phyloP scores from a whole-genome alignment of 2,113 vertebrate species.

The Thalassarche chlororhynchos region DNA sequence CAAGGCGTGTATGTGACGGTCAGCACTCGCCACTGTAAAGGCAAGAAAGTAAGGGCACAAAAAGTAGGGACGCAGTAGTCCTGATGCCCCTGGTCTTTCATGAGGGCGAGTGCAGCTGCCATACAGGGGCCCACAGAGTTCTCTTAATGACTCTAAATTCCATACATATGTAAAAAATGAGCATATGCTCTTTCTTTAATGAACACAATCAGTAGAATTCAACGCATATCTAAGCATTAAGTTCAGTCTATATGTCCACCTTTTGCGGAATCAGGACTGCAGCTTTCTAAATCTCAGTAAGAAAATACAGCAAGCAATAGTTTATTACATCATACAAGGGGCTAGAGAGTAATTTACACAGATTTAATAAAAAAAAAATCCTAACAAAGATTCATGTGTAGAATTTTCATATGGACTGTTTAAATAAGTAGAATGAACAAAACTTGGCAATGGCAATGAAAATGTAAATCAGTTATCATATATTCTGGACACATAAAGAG shows the following conservation, averaged over 20 bases:
- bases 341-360: background rate
- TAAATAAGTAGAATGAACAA: background rate
- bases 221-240: background rate
- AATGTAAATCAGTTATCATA: background rate
- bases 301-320: background rate
- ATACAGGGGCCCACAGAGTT: rapidly evolving
- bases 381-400: background rate
- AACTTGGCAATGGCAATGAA: background rate
- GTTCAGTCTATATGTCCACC: background rate
- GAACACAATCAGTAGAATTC: background rate
- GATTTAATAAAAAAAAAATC: background rate
- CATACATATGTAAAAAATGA: background rate
- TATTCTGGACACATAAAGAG: background rate
- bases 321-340: background rate
- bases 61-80: too few relatives aligned
- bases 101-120: too few relatives aligned
- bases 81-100: too few relatives aligned
- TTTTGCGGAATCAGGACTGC: background rate
- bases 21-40: too few relatives aligned
- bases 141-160: background rate
- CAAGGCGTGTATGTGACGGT: too few relatives aligned
- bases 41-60: too few relatives aligned
- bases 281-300: background rate
- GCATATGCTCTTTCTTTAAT: background rate
- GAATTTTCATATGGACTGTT: background rate